A percentile compares a stretch with the other conserved stretches of the same genome.
phyloP scores from a whole-genome alignment of 2,888 invertebrate genomes.

The Phengaris arion region DNA sequence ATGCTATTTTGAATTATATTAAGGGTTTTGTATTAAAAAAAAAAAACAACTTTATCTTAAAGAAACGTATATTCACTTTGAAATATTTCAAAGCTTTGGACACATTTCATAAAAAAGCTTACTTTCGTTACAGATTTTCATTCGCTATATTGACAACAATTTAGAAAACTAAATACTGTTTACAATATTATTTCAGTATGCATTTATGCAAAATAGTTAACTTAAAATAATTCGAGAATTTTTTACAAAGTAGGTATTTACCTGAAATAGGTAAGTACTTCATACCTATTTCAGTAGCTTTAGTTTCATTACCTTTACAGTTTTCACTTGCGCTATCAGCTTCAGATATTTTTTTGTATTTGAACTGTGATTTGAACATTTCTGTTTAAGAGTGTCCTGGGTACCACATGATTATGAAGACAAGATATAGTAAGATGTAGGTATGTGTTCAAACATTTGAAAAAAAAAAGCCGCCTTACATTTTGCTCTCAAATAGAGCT shows the following conservation, averaged over 20 bases:
- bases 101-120: constrained; percentile 50
- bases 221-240: not conserved
- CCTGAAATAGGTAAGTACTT: no score
- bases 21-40: not conserved
- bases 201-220: not conserved
- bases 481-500: no score
- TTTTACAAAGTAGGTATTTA: not conserved
- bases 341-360: not conserved
- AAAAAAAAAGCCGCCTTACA: no score
- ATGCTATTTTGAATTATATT: constrained; percentile 11
- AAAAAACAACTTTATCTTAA: constrained; percentile 47
- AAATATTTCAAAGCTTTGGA: constrained; percentile 55
- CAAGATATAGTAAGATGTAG: no score
- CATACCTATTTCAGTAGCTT: no score
- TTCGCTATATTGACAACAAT: constrained; percentile 17
- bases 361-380: not conserved
- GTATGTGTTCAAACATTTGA: no score
- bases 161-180: not conserved
- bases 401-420: no score
- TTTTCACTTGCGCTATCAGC: not conserved
- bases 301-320: no score
- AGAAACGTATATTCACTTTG: constrained; percentile 61
- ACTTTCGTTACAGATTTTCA: no score
- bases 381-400: no score
- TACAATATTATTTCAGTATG: no score